Percentiles rank a stretch among this genome's conserved stretches.
phyloP scores from a whole-genome alignment of 2,113 vertebrate genomes.

The Sphaerodactylus townsendi region DNA sequence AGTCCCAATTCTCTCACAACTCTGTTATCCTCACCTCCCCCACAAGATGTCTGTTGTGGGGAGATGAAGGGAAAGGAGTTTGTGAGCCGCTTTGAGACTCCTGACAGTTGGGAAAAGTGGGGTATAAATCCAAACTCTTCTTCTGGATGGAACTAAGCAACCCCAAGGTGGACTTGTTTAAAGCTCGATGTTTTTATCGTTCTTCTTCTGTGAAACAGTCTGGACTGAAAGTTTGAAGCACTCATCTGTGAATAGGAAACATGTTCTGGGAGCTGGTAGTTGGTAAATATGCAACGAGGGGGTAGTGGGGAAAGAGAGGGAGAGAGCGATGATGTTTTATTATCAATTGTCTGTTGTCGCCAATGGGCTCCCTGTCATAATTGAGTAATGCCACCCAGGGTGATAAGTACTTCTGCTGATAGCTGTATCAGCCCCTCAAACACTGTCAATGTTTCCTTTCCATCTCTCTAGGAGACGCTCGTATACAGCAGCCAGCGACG shows the following conservation, averaged over 20 bases:
- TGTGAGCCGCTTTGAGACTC: too few species aligned
- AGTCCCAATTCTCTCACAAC: too few species aligned
- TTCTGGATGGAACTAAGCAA: background rate
- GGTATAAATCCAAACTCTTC: too few species aligned
- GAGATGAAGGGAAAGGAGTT: too few species aligned
- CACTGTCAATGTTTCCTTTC: slow-evolving; percentile 66
- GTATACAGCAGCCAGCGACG: slow-evolving; percentile 61
- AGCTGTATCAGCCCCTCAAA: slow-evolving; percentile 60
- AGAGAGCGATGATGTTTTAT: slow-evolving; percentile 61
- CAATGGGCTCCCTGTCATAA: slow-evolving; percentile 69
- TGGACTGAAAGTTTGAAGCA: slow-evolving; percentile 37
- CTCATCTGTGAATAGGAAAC: slow-evolving; percentile 68
- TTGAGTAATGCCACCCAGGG: slow-evolving; percentile 68
- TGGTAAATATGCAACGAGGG: slow-evolving; percentile 56
- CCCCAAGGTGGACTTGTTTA: background rate
- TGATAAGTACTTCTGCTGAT: slow-evolving; percentile 68
- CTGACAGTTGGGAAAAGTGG: too few species aligned
- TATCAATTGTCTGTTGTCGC: slow-evolving; percentile 66
- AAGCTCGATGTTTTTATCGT: background rate
- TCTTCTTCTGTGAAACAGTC: background rate
- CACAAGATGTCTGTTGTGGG: too few species aligned
- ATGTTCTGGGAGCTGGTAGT: slow-evolving; percentile 58
- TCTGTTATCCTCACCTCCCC: too few species aligned
- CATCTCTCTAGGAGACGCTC: slow-evolving; percentile 63
- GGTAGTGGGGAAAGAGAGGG: background rate